Base-by-base conservation (phyloP, 2,888 invertebrate species). In the Pyrgus malvae region DNA sequence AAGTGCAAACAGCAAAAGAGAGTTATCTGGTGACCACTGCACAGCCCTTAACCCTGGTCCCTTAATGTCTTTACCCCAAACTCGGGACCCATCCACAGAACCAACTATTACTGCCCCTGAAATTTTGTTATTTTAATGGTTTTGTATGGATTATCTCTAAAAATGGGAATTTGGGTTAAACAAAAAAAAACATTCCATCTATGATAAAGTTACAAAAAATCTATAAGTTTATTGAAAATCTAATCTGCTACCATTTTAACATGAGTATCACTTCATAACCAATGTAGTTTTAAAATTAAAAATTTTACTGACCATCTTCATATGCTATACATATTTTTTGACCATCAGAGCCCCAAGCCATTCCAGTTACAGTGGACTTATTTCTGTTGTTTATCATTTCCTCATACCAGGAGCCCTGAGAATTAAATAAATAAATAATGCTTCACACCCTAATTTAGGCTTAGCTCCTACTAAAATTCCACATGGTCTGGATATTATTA, bases 371-470 rank as follows among this genome's bases (percentile, higher is more conserved):
- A 0, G 98, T 96, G 0, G 98, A 99, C 76, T 99, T 98, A 74
- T 99, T 99, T 56, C 99, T 93, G 81, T 99, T 99, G 80, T 99
- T 99, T 66, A 99, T 98, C 99, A 99, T 99, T 87, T 99, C 99
- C 86, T 99, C 98, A 86, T 97, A 98, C 98, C 98, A 99, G 0
- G 96, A 95, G 12, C 97, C 97, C 94, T 95, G 82, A 74, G 91
- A 69, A 57, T 38, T 27, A 19, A 42, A 44, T 21, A 11, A n/a
- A 14, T 4, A 21, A 3, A 37, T 9, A 37, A 9, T 37, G n/a
- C 14, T n/a, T n/a, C n/a, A n/a, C n/a, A n/a, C n/a, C n/a, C n/a
- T n/a, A n/a, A n/a, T n/a, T n/a, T n/a, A n/a, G n/a, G n/a, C n/a
- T n/a, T n/a, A n/a, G n/a, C n/a, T n/a, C n/a, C n/a, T n/a, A n/a